These are phyloP conservation scores for Trididemnum clinides DNA, from an alignment of 23 tunicate genomes.

Conservation along the genomic window DNA sequence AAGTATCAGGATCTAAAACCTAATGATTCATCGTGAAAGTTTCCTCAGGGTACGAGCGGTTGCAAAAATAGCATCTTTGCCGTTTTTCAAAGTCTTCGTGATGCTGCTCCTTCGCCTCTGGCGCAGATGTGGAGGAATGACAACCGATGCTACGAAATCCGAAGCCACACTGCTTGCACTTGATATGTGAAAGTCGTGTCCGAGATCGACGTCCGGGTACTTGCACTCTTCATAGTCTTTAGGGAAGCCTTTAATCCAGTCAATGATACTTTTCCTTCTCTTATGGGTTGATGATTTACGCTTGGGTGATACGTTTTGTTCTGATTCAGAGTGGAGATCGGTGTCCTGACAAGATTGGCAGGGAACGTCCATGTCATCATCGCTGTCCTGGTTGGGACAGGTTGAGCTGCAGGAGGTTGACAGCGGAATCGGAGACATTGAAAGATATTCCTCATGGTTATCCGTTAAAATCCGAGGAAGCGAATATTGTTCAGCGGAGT, in stretches of 20 bases:
- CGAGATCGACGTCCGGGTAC: not conserved
- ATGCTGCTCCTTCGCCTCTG: conserved; percentile 25
- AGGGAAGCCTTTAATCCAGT: conserved; percentile 6
- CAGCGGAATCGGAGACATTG: not conserved
- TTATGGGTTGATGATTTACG: not conserved
- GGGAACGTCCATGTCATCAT: not conserved
- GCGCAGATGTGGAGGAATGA: not conserved
- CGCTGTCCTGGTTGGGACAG: not conserved
- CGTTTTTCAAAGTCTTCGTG: conserved; percentile 8
- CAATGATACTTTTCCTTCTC: conserved; percentile 17
- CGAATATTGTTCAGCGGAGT: not conserved
- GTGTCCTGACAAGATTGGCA: too few relatives aligned
- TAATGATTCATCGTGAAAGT: not conserved
- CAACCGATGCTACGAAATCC: not conserved
- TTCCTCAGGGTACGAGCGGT: conserved; percentile 9
- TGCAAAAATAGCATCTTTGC: conserved; percentile 7
- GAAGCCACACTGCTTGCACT: not conserved
- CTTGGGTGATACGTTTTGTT: not conserved
- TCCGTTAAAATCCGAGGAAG: conserved; percentile 15
- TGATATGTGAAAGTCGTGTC: not conserved
- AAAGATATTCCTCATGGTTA: not conserved
- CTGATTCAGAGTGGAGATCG: not conserved
- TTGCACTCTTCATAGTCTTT: not conserved
- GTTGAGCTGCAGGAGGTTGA: not conserved
- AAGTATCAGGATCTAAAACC: too few relatives aligned